Conservation (phyloP, 2,113 vertebrate species). For the Talpa occidentalis region DNA sequence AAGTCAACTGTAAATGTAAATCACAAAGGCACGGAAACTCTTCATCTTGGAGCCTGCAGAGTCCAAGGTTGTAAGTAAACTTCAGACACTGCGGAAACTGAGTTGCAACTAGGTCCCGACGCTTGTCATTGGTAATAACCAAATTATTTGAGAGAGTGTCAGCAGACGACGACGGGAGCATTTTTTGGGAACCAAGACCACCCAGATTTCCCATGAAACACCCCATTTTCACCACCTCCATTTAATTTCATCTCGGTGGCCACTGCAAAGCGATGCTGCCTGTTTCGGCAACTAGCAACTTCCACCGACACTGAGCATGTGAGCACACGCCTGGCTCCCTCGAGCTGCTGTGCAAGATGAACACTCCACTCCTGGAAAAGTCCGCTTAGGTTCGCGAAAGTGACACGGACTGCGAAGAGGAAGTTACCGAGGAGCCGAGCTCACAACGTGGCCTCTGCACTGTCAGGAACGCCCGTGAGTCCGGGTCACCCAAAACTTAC, state of each 20-base stretch:
- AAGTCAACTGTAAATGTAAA: constrained; percentile 61
- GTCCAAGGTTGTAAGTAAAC: constrained; percentile 34
- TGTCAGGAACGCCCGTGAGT: constrained; percentile 22
- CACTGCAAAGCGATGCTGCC: constrained; percentile 47
- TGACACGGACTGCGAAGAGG: constrained; percentile 65
- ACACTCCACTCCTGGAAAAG: constrained; percentile 59
- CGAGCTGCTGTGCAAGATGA: constrained; percentile 43
- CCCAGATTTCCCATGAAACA: constrained; percentile 45
- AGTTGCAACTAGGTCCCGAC: not conserved
- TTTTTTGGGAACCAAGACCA: not conserved
- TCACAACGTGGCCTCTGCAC: constrained; percentile 72
- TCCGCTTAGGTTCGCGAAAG: constrained; percentile 1
- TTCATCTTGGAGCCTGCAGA: not conserved
- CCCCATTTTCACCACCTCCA: constrained; percentile 56
- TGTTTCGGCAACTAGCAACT: constrained; percentile 70
- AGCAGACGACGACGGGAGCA: not conserved
- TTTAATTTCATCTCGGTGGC: constrained; percentile 39
- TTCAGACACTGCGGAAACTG: not conserved
- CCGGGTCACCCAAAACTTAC: constrained; percentile 70
- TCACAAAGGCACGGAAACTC: constrained; percentile 3
- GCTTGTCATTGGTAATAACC: not conserved
- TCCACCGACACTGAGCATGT: constrained; percentile 65
- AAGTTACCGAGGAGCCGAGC: constrained; percentile 72
- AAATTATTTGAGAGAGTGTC: not conserved
- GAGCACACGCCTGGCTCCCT: constrained; percentile 57